A percentile compares a stretch with the other conserved stretches of the same genome.
phyloP scores from a whole-genome alignment of 1,140 invertebrate species.

The Nephila pilipes region DNA sequence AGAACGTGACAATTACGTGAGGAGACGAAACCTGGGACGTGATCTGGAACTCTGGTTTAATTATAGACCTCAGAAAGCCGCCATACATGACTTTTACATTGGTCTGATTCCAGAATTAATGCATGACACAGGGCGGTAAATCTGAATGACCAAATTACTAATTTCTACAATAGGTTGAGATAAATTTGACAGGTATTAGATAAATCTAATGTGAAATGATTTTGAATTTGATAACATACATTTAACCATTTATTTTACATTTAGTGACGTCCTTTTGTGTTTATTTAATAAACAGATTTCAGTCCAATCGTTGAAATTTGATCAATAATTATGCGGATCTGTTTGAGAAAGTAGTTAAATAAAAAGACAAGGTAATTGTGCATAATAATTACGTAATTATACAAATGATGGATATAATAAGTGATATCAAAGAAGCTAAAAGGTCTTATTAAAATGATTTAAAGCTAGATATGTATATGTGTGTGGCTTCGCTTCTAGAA shows the following conservation, averaged over 20 bases:
- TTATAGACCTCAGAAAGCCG: neutral
- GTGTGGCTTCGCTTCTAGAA: no score
- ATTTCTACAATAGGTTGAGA: neutral
- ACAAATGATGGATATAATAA: no score
- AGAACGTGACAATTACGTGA: slow-evolving; percentile 17
- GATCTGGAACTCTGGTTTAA: slow-evolving; percentile 16
- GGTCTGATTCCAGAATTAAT: no score
- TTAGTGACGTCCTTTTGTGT: neutral
- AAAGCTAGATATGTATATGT: no score
- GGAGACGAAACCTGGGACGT: neutral
- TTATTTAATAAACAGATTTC: neutral
- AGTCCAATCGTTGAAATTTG: neutral
- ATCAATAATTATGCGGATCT: neutral
- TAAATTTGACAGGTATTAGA: neutral
- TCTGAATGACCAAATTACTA: neutral
- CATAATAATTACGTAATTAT: no score
- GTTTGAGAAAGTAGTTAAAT: no score
- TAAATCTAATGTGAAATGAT: neutral
- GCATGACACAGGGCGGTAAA: neutral
- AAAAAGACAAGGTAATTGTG: no score
- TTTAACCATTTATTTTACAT: neutral
- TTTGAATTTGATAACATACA: neutral
- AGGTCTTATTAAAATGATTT: no score
- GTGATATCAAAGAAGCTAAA: no score
- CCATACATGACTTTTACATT: neutral